Evolutionary conservation across 2,888 invertebrate species (phyloP), one percentile per base, ranked within the genome.

Genomic region (Leistus spinibarbis): DNA sequence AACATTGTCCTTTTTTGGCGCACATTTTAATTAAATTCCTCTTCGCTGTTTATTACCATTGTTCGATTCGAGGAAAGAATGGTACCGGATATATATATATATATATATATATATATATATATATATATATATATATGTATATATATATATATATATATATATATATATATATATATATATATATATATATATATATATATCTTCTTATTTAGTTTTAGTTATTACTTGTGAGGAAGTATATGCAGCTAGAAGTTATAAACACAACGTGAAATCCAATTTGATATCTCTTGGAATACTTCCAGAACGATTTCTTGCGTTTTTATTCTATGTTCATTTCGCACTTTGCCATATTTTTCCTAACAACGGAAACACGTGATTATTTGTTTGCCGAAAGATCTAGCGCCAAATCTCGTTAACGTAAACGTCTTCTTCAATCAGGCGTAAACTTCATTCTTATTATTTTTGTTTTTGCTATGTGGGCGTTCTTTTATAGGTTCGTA

Each of bases 261-360:
- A 27, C 72, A 72, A 66, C 62, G 54, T 22, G 73, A 60, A 73
- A 73, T 67, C 62, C 73, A 67, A 67, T 67, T 66, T 67, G 60
- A 73, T 73, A 67, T 67, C 67, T 67, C 64, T 67, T 73, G 73
- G 73, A 73, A 73, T 62, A 62, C 27, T 60, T 73, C 73, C 73
- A 73, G 73, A 22, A 65, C 60, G 10, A 22, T 20, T 60, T 16
- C 10, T 22, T 22, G 16, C 16, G 54, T 72, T 72, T 40, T 65
- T 72, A n/a, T 40, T 24, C 22, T 67, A 23, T 13, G 67, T 62
- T 67, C 67, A 62, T 67, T 67, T 72, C 66, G 66, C 56, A 66
- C 72, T 67, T 67, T 53, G 16, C 73, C 67, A 73, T 73, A 73
- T 67, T 73, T 73, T 73, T 73, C 67, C n/a, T 17, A 73, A 73